phyloP scores from a whole-genome alignment of 2,888 invertebrate species.

The Branchipolynoe longqiensis region DNA sequence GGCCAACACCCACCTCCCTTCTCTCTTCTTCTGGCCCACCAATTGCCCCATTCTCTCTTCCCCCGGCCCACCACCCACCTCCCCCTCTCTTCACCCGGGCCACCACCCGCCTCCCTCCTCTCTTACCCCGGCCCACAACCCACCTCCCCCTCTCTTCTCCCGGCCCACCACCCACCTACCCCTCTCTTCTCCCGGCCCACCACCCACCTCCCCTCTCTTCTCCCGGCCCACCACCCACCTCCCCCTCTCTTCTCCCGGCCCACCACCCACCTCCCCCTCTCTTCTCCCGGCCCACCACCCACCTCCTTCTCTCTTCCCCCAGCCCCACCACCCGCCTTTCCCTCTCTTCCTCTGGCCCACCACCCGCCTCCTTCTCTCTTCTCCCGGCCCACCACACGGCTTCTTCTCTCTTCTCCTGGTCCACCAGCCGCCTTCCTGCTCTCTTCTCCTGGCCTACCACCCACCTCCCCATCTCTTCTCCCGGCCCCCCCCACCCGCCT shows the following conservation, averaged over 20 bases:
- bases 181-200: background rate
- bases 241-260: too few species aligned
- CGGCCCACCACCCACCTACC: too few species aligned
- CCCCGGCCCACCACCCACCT: background rate
- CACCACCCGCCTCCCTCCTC: background rate
- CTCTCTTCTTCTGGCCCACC: background rate
- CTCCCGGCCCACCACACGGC: background rate
- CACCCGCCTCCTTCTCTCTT: background rate
- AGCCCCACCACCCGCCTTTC: too few species aligned
- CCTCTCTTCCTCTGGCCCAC: too few species aligned
- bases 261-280: too few species aligned
- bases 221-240: background rate
- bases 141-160: background rate
- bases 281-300: too few species aligned
- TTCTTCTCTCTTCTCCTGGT: background rate
- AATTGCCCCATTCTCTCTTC: background rate
- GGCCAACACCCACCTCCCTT: background rate
- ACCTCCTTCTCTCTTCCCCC: too few species aligned
- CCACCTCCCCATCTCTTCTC: too few species aligned
- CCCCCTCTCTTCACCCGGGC: background rate
- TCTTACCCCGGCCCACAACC: background rate
- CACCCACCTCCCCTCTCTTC: background rate
- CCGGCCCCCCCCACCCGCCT: too few species aligned
- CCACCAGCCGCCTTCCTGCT: too few species aligned
- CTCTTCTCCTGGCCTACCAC: too few species aligned